Evolutionary conservation across 1,140 invertebrate species (phyloP).

Genomic region (Trichoplusia ni): DNA sequence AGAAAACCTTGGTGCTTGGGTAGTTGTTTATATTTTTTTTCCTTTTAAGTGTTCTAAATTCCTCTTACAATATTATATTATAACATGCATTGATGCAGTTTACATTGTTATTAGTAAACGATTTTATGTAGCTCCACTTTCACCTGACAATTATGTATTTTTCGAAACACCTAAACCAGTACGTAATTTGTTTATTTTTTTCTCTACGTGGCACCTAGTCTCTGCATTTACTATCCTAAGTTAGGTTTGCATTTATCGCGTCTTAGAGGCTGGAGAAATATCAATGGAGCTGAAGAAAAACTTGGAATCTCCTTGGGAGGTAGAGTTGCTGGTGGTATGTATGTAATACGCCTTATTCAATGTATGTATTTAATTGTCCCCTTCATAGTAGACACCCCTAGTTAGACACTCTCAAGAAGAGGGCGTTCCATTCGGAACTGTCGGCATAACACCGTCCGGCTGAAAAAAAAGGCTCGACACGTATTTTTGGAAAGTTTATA

Average conservation of each 20-base stretch:
- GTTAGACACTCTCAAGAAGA: background rate
- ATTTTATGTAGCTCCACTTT: too few relatives aligned
- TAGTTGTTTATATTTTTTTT: slow-evolving; percentile 41
- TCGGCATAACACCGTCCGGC: background rate
- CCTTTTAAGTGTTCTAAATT: slow-evolving; percentile 1
- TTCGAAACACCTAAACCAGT: too few relatives aligned
- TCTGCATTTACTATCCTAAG: slow-evolving; percentile 40
- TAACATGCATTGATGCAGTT: too few relatives aligned
- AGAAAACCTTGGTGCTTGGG: slow-evolving; percentile 53
- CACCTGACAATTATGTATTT: background rate
- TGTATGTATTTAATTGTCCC: background rate
- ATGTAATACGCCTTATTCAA: background rate
- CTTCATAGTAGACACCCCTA: too few relatives aligned
- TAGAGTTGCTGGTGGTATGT: background rate
- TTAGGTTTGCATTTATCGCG: slow-evolving; percentile 15
- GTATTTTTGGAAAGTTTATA: slow-evolving; percentile 62
- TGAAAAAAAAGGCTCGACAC: slow-evolving; percentile 37
- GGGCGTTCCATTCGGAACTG: background rate
- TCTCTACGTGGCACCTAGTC: slow-evolving; percentile 38
- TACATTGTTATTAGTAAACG: too few relatives aligned
- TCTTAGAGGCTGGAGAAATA: slow-evolving; percentile 24
- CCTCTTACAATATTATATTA: background rate
- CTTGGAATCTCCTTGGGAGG: background rate
- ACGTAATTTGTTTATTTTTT: slow-evolving; percentile 13
- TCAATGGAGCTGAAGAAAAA: background rate